Conservation (phyloP, 2,797 vertebrate species). For the Acipenser oxyrinchus region DNA sequence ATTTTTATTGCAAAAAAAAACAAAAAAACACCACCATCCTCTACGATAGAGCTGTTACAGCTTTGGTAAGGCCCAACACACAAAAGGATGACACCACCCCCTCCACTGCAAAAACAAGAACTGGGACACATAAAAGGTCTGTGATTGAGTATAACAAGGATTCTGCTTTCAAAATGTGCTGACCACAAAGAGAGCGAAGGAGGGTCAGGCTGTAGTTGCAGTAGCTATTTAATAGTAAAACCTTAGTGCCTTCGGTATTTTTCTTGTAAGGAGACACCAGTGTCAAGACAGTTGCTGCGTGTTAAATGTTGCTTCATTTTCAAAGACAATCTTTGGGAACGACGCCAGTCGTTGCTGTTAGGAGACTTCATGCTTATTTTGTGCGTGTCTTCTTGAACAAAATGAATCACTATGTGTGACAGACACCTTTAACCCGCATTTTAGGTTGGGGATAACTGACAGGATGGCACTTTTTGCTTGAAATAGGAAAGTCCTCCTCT, state of each 20-base stretch:
- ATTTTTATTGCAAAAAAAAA: too few species aligned
- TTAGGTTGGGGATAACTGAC: background rate
- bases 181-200: constrained; percentile 12
- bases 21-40: too few species aligned
- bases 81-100: too few species aligned
- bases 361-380: constrained; percentile 44
- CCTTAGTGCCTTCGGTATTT: constrained; percentile 52
- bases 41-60: too few species aligned
- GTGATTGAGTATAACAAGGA: too few species aligned
- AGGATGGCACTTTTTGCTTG: background rate
- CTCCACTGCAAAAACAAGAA: too few species aligned
- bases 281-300: constrained; percentile 43
- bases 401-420: constrained; percentile 33
- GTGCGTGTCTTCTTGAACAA: constrained; percentile 43
- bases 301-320: constrained; percentile 63
- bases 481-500: background rate
- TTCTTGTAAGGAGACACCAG: constrained; percentile 57
- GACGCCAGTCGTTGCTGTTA: constrained; percentile 57
- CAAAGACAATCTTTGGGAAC: constrained; percentile 56
- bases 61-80: too few species aligned
- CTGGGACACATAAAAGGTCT: too few species aligned
- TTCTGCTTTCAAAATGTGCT: too few species aligned
- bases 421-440: constrained; percentile 10
- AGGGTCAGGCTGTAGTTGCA: constrained; percentile 54
- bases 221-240: constrained; percentile 43